Percentiles rank a stretch among this genome's conserved stretches.
Conservation (phyloP, 2,797 vertebrate genomes). For the Smutsia temminckii region DNA sequence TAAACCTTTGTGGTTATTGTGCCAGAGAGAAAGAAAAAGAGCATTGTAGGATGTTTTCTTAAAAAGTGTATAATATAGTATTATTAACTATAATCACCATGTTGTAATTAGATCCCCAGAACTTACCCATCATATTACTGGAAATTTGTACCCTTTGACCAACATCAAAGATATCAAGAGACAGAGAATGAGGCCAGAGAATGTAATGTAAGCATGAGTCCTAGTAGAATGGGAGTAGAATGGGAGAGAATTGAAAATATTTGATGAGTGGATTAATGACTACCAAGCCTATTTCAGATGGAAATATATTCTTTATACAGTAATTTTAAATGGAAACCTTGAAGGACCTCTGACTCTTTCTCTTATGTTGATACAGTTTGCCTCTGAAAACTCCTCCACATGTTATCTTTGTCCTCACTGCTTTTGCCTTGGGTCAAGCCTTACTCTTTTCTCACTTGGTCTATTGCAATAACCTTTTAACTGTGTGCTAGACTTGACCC, state of each 20-base stretch:
- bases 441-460: neutral
- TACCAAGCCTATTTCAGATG: neutral
- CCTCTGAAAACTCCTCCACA: neutral
- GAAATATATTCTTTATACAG: neutral
- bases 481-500: neutral
- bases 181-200: neutral
- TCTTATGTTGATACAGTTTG: neutral
- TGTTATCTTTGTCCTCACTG: neutral
- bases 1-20: neutral
- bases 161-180: neutral
- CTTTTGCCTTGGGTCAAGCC: neutral
- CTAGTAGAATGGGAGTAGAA: neutral
- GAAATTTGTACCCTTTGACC: neutral
- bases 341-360: neutral
- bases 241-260: neutral
- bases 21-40: neutral
- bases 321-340: neutral
- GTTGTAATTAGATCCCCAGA: neutral
- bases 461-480: neutral
- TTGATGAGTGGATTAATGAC: neutral
- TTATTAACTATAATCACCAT: neutral
- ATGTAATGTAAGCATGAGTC: neutral
- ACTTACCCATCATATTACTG: neutral
- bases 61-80: neutral
- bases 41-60: neutral